Evolutionary conservation across 2,888 invertebrate species (phyloP).

Genomic region (Pollenia griseotomentosa): DNA sequence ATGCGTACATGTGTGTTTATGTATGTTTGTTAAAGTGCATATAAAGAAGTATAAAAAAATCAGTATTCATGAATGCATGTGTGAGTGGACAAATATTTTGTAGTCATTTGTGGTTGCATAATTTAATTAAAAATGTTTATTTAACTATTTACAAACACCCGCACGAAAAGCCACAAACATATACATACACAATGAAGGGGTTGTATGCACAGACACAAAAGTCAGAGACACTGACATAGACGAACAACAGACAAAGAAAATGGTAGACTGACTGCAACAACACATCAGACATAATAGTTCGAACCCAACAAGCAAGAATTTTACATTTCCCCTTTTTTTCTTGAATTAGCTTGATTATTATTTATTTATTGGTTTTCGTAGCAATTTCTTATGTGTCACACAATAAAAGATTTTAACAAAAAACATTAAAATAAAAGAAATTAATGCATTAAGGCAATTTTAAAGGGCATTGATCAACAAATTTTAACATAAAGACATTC

Average conservation of each 20-base stretch:
- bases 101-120: constrained; percentile 75
- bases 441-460: too few species aligned
- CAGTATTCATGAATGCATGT: constrained; percentile 64
- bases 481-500: too few species aligned
- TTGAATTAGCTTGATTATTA: too few species aligned
- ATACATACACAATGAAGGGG: background rate
- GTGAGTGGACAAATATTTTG: constrained; percentile 71
- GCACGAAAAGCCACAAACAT: background rate
- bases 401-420: background rate
- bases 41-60: constrained; percentile 32
- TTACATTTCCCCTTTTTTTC: too few species aligned
- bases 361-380: too few species aligned
- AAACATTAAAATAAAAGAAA: too few species aligned
- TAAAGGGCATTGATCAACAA: too few species aligned
- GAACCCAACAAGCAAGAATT: background rate
- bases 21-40: background rate
- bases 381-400: too few species aligned
- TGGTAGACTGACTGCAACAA: constrained; percentile 34
- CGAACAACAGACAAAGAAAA: constrained; percentile 52
- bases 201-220: background rate
- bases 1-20: background rate
- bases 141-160: constrained; percentile 64
- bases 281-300: background rate
- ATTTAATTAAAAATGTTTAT: constrained; percentile 81
- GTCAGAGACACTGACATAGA: constrained; percentile 36